Percentiles rank a stretch among this genome's conserved stretches.
Conservation (phyloP, 2,888 invertebrate genomes). For the Oithona nana region DNA sequence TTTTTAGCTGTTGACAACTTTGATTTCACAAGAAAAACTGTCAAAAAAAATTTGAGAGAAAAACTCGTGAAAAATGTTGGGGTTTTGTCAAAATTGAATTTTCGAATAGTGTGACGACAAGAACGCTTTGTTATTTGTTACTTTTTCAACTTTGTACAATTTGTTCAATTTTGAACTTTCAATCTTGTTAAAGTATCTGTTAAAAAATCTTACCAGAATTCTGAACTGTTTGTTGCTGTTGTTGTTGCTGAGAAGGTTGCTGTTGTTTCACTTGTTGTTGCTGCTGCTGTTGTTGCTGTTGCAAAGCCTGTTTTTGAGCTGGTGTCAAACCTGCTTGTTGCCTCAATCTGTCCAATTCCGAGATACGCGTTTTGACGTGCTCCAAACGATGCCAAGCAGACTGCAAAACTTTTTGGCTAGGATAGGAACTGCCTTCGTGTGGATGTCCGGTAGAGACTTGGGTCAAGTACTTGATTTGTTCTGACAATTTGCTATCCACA, state of each 20-base stretch:
- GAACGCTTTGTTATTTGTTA: no score
- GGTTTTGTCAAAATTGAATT: no score
- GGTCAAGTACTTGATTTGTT: constrained; percentile 17
- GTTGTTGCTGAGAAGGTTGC: background rate
- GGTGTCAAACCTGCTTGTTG: background rate
- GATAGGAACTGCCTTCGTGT: constrained; percentile 15
- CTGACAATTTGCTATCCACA: constrained; percentile 11
- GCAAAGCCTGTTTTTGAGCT: background rate
- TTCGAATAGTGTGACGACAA: no score
- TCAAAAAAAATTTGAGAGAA: no score
- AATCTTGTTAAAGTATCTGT: no score
- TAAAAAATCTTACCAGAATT: no score
- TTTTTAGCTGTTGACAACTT: no score
- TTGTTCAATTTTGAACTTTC: no score
- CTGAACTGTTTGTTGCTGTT: no score
- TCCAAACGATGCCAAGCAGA: constrained; percentile 16
- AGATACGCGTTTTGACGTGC: constrained; percentile 10
- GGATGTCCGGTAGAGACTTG: constrained; percentile 17
- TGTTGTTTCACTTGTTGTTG: background rate
- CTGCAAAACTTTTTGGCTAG: constrained; percentile 14
- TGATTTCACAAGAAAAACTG: no score
- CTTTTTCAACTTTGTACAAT: no score
- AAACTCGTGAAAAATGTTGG: no score
- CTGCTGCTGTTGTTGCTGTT: constrained; percentile 1
- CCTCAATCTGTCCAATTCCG: constrained; percentile 2